phyloP scores from a whole-genome alignment of 1,140 invertebrate genomes.

The Dendrolimus kikuchii region DNA sequence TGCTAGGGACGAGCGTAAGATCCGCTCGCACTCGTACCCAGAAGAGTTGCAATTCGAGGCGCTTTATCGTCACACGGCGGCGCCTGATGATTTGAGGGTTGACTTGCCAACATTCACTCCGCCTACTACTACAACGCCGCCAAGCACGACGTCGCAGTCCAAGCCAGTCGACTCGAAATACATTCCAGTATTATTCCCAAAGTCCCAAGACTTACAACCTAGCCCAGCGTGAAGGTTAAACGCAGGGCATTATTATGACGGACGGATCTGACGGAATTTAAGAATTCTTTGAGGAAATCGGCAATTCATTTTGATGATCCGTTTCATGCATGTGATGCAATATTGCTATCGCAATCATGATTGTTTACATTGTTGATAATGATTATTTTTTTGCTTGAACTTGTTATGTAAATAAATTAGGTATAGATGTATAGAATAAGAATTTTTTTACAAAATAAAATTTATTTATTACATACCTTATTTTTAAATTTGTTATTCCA shows the following conservation, averaged over 20 bases:
- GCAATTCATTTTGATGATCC: no score
- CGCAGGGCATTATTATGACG: no score
- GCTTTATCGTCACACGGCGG: constrained; percentile 54
- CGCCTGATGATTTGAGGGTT: constrained; percentile 42
- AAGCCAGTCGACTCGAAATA: constrained; percentile 27
- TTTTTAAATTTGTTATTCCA: no score
- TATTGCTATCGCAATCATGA: neutral
- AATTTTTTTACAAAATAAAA: constrained; percentile 7
- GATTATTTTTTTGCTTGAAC: constrained; percentile 3
- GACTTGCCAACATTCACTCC: constrained; percentile 65
- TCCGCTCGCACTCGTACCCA: constrained; percentile 60
- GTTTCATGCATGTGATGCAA: neutral
- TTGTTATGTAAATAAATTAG: constrained; percentile 7
- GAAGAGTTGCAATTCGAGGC: constrained; percentile 68
- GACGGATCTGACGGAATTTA: no score
- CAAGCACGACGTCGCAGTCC: constrained; percentile 9
- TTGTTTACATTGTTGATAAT: constrained; percentile 4
- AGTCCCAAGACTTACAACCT: constrained; percentile 1
- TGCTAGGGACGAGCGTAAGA: constrained; percentile 63
- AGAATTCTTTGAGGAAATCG: no score
- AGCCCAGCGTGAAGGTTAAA: no score
- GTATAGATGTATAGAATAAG: constrained; percentile 3
- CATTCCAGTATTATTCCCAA: constrained; percentile 28
- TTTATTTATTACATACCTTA: constrained; percentile 6
- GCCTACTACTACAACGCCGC: constrained; percentile 30